A percentile compares a stretch with the other conserved stretches of the same genome.
These are phyloP conservation scores for Atlantisia rogersi DNA, from an alignment of 2,113 vertebrate genomes.

Conservation along the genomic window DNA sequence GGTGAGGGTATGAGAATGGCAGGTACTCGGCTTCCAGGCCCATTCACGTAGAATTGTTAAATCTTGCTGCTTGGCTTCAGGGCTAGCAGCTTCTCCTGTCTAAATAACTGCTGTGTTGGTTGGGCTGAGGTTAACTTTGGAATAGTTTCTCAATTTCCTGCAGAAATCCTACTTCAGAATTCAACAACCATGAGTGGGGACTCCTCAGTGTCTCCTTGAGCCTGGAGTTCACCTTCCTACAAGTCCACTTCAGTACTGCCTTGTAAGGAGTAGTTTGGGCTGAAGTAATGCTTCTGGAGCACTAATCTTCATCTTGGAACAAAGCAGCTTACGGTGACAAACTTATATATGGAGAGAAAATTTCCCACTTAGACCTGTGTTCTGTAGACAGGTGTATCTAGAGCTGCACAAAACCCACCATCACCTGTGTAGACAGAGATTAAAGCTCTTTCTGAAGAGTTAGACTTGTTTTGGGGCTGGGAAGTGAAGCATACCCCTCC, in stretches of 20 bases:
- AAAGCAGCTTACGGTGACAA: neutral
- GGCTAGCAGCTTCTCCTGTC: neutral
- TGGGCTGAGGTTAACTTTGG: neutral
- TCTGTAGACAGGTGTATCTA: neutral
- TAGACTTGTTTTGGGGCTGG: neutral
- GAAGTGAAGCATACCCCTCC: neutral
- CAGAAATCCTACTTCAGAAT: neutral
- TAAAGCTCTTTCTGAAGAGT: neutral
- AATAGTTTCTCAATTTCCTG: neutral
- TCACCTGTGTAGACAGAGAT: neutral
- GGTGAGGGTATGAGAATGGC: neutral
- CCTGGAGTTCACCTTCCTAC: neutral
- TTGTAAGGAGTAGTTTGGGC: neutral
- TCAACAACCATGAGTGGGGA: neutral
- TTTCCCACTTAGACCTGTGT: neutral
- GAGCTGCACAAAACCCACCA: neutral
- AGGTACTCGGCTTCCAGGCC: neutral
- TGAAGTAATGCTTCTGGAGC: neutral
- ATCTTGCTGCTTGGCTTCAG: neutral
- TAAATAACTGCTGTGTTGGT: neutral
- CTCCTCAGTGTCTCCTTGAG: neutral
- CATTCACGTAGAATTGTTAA: neutral
- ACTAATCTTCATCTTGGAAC: neutral
- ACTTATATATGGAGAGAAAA: neutral
- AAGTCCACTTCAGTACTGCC: neutral